Evolutionary conservation across 37 sponge, comb jelly and placozoan genomes (phyloP).

Genomic region (Hormiphora californensis): DNA sequence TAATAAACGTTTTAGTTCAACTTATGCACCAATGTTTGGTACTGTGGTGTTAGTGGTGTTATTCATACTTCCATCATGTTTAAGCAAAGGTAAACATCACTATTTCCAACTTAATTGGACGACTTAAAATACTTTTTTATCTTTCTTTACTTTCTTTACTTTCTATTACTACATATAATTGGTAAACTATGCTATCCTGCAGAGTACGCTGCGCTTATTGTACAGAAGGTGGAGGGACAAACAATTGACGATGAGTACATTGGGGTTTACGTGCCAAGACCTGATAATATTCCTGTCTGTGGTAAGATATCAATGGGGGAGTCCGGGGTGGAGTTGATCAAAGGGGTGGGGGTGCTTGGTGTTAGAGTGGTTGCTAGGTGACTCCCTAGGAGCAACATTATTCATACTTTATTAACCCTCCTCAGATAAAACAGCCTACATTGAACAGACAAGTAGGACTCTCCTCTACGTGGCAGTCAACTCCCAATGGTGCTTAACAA

Average conservation of each 20-base stretch:
- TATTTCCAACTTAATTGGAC: no score
- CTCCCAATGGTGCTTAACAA: conserved; percentile 19
- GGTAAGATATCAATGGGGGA: neutral
- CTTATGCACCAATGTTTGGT: no score
- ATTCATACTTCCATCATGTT: neutral
- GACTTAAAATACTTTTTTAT: no score
- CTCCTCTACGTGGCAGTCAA: neutral
- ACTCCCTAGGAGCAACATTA: no score
- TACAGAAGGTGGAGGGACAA: neutral
- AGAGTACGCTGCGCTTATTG: neutral
- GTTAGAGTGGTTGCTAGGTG: no score
- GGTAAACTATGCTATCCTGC: no score
- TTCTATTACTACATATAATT: neutral
- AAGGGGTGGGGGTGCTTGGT: no score
- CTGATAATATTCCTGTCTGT: neutral
- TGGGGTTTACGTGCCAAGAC: neutral
- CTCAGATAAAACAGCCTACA: neutral
- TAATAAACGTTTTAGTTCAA: no score
- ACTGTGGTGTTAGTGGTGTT: neutral
- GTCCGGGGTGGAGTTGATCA: no score
- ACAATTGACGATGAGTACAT: neutral
- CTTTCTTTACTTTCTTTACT: no score
- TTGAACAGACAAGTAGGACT: neutral
- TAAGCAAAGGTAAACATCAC: no score
- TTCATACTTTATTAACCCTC: neutral